Base-by-base conservation (phyloP, 1,140 invertebrate genomes). In the Zaprionus camerounensis region DNA sequence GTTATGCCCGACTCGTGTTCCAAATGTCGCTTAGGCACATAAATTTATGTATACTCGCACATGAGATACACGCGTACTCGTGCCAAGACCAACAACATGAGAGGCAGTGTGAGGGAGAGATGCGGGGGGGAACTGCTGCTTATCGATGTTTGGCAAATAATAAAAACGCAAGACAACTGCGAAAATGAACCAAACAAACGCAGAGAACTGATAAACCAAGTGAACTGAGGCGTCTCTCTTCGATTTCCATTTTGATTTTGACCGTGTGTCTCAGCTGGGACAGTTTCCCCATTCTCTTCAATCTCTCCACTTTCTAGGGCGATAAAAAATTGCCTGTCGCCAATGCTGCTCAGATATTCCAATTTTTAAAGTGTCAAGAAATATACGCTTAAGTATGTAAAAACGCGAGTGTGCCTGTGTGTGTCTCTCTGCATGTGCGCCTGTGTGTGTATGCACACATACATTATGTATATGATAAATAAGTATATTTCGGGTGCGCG, bases 281-380 rank as follows among this genome's bases (percentile, higher is more conserved):
- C 67, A 56, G 36, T 53, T 24, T 12, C 11, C 28, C 72, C 57
- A 51, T 56, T 64, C 36, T 36, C 34, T 20, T 12, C 44, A 53
- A 17, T 9, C 26, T 38, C 20, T 31, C 12, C n/a, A 34, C 20
- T 41, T 28, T 61, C 49, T 26, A 49, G 49, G 56, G 59, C 71
- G 73, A 80, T 88, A 81, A 87, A 88, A 90, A 90, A 87, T 87
- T 88, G 71, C 62, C 78, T 85, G 82, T 78, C 82, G 82, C 68
- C 66, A 71, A 57, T 75, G 74, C 75, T 70, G 74, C 73, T 73
- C 71, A 81, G 84, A 84, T 88, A 83, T 84, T 90, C 81, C 74
- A 84, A 88, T 90, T 88, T 87, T 90, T 84, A 76, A 90, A 88
- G 85, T 88, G 84, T 84, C 85, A 88, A 90, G 22, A 88, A 90